Conservation (phyloP, 2,113 vertebrate species). For the Sterna hirundo region DNA sequence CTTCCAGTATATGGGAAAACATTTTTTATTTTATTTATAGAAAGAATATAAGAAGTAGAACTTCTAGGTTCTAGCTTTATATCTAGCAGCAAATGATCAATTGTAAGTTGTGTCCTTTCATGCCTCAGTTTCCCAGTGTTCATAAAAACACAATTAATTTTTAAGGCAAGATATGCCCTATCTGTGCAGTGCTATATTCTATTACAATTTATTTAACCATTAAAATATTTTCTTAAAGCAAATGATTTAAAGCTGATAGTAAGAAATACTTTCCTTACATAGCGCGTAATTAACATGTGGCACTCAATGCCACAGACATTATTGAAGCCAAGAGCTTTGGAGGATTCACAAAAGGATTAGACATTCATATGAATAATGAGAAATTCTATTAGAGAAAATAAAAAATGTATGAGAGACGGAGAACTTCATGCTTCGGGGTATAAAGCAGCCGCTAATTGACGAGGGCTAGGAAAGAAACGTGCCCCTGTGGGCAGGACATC, state of each 20-base stretch:
- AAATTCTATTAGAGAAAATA: constrained; percentile 67
- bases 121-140: constrained; percentile 13
- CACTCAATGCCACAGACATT: constrained; percentile 29
- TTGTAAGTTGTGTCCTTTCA: neutral
- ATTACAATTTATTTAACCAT: neutral
- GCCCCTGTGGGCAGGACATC: neutral
- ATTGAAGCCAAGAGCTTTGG: constrained; percentile 59
- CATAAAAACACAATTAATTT: neutral
- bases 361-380: constrained; percentile 59
- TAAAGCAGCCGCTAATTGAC: constrained; percentile 35
- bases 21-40: neutral
- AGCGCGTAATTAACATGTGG: constrained; percentile 49
- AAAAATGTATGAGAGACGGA: constrained; percentile 59
- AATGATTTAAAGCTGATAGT: constrained; percentile 43
- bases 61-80: neutral
- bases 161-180: neutral
- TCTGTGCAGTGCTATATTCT: neutral
- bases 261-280: constrained; percentile 27
- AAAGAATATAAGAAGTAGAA: neutral
- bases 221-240: constrained; percentile 8
- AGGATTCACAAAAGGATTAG: constrained; percentile 60
- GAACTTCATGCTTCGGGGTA: constrained; percentile 15
- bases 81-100: neutral
- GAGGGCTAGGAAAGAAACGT: neutral
- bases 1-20: neutral